These are phyloP conservation scores for Hartigia nigra DNA, from an alignment of 2,888 invertebrate genomes.

Conservation along the genomic window DNA sequence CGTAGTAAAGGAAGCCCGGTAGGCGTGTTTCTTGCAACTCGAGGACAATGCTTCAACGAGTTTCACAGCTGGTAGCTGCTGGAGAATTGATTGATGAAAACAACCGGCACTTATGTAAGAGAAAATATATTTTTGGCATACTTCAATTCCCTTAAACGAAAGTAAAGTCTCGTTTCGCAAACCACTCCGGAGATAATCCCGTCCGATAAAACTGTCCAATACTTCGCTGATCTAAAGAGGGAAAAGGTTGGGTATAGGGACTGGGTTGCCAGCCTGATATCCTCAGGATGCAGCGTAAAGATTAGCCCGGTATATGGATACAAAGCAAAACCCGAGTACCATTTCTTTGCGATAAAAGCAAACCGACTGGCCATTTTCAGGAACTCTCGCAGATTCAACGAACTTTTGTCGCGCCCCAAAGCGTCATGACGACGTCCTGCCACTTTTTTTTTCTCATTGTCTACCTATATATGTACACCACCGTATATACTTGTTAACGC, in stretches of 20 bases:
- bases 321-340: background rate
- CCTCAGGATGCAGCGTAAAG: background rate
- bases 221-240: background rate
- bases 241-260: background rate
- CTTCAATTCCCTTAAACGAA: background rate
- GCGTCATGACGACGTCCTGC: background rate
- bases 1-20: conserved; percentile 30
- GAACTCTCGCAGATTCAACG: background rate
- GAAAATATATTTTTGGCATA: background rate
- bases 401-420: background rate
- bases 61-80: conserved; percentile 19
- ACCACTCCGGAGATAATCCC: background rate
- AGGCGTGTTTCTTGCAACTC: conserved; percentile 37
- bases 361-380: background rate
- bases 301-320: background rate
- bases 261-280: background rate
- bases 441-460: background rate
- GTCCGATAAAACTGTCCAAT: background rate
- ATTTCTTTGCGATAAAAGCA: background rate
- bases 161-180: background rate
- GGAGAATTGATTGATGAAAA: conserved; percentile 22
- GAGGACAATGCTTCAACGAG: conserved; percentile 38
- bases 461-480: background rate
- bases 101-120: background rate
- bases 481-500: background rate